These are phyloP conservation scores for Eilema griseolum DNA, from an alignment of 2,888 invertebrate genomes.

Conservation along the genomic window DNA sequence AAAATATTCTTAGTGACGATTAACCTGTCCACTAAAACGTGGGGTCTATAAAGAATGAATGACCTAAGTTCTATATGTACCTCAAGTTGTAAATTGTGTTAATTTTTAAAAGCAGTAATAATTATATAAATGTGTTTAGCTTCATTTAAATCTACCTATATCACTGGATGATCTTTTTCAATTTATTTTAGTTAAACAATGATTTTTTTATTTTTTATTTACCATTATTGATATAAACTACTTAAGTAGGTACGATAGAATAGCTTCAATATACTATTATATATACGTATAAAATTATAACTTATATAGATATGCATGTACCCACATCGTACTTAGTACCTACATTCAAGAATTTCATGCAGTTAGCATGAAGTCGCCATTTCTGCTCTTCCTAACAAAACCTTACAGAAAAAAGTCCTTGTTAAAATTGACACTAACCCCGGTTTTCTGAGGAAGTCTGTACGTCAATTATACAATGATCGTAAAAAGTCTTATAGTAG, in stretches of 20 bases:
- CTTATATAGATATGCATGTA: not conserved
- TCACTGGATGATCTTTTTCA: no score
- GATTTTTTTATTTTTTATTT: no score
- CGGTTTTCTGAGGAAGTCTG: constrained; percentile 53
- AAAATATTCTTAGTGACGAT: not conserved
- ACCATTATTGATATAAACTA: not conserved
- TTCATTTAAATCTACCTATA: no score
- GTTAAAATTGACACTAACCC: constrained; percentile 57
- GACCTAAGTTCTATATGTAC: no score
- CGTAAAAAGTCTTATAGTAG: constrained; percentile 57
- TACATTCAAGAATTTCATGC: not conserved
- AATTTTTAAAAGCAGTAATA: no score
- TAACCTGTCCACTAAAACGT: not conserved
- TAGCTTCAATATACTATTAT: no score
- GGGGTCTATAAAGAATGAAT: no score
- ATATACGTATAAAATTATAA: not conserved
- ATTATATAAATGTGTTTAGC: no score
- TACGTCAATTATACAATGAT: constrained; percentile 60
- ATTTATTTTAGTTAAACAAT: no score
- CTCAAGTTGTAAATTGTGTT: no score
- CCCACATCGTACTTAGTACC: no score
- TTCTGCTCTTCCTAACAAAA: not conserved
- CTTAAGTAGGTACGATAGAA: no score
- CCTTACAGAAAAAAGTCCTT: constrained; percentile 27
- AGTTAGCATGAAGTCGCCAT: not conserved